Evolutionary conservation across 2,797 vertebrate species (phyloP).

Genomic region (Phrynocephalus forsythii): DNA sequence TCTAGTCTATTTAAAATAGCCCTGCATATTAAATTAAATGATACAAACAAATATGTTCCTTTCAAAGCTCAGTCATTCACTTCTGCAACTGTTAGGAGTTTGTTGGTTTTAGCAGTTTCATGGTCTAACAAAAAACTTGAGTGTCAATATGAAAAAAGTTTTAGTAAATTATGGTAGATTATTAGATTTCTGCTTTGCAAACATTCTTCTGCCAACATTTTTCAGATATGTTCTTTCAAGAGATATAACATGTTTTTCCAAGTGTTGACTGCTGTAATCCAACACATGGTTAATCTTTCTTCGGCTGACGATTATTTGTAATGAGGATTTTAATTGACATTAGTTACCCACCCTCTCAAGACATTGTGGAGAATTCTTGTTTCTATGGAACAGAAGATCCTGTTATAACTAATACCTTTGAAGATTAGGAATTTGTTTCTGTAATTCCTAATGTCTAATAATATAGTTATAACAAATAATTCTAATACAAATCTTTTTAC

Average conservation of each 20-base stretch:
- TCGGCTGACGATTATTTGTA: constrained; percentile 52
- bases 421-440: constrained; percentile 51
- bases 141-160: constrained; percentile 3
- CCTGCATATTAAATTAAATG: not conserved
- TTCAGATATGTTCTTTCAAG: constrained; percentile 9
- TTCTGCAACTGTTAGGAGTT: not conserved
- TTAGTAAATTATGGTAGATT: constrained; percentile 31
- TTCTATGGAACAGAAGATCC: constrained; percentile 28
- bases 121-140: not conserved
- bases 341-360: constrained; percentile 38
- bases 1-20: too few species aligned
- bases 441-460: constrained; percentile 38
- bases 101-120: not conserved
- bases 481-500: not conserved
- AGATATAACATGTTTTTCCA: constrained; percentile 7
- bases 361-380: constrained; percentile 40
- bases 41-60: not conserved
- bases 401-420: constrained; percentile 49
- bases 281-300: constrained; percentile 21
- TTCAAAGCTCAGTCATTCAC: not conserved
- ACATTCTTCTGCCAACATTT: not conserved
- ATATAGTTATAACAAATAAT: constrained; percentile 44
- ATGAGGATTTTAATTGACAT: constrained; percentile 51
- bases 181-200: constrained; percentile 20
- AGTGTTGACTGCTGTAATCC: constrained; percentile 29